Conservation (phyloP, 2,888 invertebrate species). For the Ashinkailepas kermadecensis region DNA sequence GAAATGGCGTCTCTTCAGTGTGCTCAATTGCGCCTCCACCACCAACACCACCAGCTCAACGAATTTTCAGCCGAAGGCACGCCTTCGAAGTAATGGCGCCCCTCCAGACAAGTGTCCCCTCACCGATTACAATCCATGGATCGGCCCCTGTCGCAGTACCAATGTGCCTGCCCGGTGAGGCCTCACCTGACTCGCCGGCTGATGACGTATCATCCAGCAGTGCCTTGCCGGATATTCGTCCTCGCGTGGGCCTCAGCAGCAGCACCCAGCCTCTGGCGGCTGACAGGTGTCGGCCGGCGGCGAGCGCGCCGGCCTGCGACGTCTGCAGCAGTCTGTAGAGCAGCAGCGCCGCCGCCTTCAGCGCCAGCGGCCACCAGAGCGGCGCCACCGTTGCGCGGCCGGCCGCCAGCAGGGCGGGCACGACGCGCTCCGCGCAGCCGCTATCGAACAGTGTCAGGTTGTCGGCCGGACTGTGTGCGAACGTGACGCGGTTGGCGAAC, state of each 20-base stretch:
- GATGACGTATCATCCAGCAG: too few relatives aligned
- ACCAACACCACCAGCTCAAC: too few relatives aligned
- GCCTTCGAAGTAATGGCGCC: too few relatives aligned
- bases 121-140: too few relatives aligned
- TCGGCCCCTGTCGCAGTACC: too few relatives aligned
- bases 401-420: not conserved
- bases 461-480: not conserved
- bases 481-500: slow-evolving; percentile 3
- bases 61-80: too few relatives aligned
- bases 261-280: not conserved
- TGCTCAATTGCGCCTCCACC: too few relatives aligned
- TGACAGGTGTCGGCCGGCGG: not conserved
- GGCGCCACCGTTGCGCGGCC: not conserved
- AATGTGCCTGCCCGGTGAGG: too few relatives aligned
- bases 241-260: not conserved
- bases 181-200: too few relatives aligned
- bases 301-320: not conserved
- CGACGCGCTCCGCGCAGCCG: not conserved
- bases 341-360: not conserved
- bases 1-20: too few relatives aligned
- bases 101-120: too few relatives aligned
- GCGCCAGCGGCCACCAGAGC: not conserved
- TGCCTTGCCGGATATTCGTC: too few relatives aligned
- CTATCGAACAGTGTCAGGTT: not conserved
- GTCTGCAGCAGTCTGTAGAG: slow-evolving; percentile 11